Evolutionary conservation across 2,113 vertebrate genomes (phyloP).

Genomic region (Chlamydotis undulata): DNA sequence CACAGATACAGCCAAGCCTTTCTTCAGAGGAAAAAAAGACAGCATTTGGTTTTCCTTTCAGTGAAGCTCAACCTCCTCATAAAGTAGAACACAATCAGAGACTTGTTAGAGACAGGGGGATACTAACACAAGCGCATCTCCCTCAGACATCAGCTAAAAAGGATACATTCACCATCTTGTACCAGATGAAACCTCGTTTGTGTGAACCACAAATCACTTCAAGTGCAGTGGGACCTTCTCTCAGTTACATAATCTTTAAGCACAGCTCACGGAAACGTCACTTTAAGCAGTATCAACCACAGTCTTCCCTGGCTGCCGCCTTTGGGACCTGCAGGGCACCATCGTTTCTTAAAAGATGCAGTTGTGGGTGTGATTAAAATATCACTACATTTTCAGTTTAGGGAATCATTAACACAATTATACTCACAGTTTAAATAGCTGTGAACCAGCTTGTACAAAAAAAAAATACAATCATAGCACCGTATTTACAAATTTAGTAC

Average conservation of each 20-base stretch:
- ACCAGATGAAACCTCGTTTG: conserved; percentile 29
- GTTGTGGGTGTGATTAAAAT: conserved; percentile 38
- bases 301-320: neutral
- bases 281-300: neutral
- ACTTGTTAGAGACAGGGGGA: neutral
- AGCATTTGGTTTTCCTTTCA: conserved; percentile 16
- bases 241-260: neutral
- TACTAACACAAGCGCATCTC: neutral
- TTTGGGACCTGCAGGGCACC: neutral
- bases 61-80: conserved; percentile 16
- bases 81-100: neutral
- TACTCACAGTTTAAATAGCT: conserved; percentile 75
- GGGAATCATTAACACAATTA: conserved; percentile 55
- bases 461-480: conserved; percentile 77
- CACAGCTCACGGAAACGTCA: neutral
- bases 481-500: conserved; percentile 78
- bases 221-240: neutral
- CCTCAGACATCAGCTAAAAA: conserved; percentile 15
- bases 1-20: neutral
- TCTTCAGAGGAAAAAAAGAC: neutral
- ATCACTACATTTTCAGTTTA: conserved; percentile 60
- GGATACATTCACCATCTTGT: conserved; percentile 30
- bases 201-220: conserved; percentile 10
- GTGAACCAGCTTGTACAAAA: conserved; percentile 65
- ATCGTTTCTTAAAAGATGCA: neutral